Conservation (phyloP, 2,797 vertebrate genomes). For the Chromis chromis region DNA sequence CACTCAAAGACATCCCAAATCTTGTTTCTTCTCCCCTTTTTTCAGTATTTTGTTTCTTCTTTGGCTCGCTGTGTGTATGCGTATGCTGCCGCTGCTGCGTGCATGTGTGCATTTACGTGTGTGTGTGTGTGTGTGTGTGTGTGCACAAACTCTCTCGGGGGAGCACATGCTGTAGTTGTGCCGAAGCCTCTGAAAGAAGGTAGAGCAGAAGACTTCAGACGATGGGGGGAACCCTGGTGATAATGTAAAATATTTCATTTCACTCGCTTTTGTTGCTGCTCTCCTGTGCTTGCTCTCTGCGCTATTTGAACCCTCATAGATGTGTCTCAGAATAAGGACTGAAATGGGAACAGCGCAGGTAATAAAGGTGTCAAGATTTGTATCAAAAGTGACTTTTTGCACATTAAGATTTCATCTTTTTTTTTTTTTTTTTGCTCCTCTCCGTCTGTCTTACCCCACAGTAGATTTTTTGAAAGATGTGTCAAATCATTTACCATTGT, state of each 20-base stretch:
- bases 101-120: constrained; percentile 59
- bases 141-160: constrained; percentile 56
- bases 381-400: constrained; percentile 63
- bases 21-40: constrained; percentile 75
- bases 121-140: constrained; percentile 17
- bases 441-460: constrained; percentile 36
- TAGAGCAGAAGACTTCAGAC: constrained; percentile 73
- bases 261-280: constrained; percentile 65
- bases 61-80: constrained; percentile 41
- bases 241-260: constrained; percentile 81
- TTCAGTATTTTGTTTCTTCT: constrained; percentile 64
- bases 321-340: constrained; percentile 59
- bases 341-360: constrained; percentile 56
- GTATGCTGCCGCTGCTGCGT: constrained; percentile 18
- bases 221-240: constrained; percentile 76
- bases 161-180: constrained; percentile 68
- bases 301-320: constrained; percentile 63
- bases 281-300: constrained; percentile 43
- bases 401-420: constrained; percentile 33
- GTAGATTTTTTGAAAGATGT: constrained; percentile 63
- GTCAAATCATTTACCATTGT: constrained; percentile 49
- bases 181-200: constrained; percentile 62
- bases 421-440: constrained; percentile 20
- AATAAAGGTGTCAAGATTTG: constrained; percentile 74
- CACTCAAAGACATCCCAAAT: constrained; percentile 78